Conservation (phyloP, 2,888 invertebrate genomes). For the Cynaeus angustus region DNA sequence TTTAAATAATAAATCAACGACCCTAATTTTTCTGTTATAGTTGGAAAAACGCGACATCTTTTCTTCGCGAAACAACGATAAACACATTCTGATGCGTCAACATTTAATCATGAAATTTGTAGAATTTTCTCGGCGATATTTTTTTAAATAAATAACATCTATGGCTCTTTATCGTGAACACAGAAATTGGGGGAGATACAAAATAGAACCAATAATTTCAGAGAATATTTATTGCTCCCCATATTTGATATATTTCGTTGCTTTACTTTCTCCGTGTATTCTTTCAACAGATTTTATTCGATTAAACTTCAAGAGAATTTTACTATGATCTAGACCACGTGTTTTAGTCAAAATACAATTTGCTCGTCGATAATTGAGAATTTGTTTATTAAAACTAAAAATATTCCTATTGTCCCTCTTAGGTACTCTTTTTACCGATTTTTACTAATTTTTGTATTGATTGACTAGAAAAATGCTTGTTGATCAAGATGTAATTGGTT, state of each 20-base stretch:
- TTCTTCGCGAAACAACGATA: no score
- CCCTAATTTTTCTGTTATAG: conserved; percentile 29
- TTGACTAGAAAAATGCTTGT: no score
- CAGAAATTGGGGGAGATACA: conserved; percentile 40
- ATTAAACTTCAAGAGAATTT: neutral
- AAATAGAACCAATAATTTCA: conserved; percentile 42
- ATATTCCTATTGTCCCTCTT: no score
- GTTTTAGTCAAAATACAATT: no score
- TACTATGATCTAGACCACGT: no score
- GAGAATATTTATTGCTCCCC: conserved; percentile 39
- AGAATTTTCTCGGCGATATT: conserved; percentile 8
- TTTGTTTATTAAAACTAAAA: no score
- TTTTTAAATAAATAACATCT: conserved; percentile 38
- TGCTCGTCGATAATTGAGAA: no score
- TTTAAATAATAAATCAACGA: conserved; percentile 42
- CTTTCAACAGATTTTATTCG: neutral
- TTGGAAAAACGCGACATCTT: no score
- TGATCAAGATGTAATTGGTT: no score
- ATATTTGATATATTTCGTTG: conserved; percentile 33
- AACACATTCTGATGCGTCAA: neutral
- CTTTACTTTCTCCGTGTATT: conserved; percentile 13
- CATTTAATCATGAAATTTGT: conserved; percentile 15
- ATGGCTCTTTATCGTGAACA: conserved; percentile 37
- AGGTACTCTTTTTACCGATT: no score
- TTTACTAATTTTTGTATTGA: no score